Base-by-base conservation (phyloP, 2,113 vertebrate species). In the Illadopsis cleaveri region DNA sequence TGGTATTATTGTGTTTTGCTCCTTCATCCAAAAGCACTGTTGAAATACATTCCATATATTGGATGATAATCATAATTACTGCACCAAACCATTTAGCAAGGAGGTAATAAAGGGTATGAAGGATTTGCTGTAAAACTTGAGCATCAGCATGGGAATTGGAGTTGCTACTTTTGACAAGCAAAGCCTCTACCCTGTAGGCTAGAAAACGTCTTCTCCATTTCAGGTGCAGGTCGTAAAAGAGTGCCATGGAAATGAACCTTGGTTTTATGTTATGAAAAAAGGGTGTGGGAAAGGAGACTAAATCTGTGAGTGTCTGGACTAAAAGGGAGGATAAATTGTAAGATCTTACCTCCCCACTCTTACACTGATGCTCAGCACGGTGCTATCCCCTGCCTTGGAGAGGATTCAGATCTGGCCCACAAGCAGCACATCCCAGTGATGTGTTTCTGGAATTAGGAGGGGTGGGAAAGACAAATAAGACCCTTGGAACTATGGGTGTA, bases 31-130 rank as follows among this genome's bases (percentile, higher is more conserved):
- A 94, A 97, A 86, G 27, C 3, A 0, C 38, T 51, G 48, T 38
- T 76, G 80, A n/a, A 87, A 86, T 72, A 37, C 31, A 25, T 87
- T 93, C 90, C 85, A 27, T 53, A 40, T 65, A 85, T 31, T 70
- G 70, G 40, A 38, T 82, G 86, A 94, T 94, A 82, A 86, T 1
- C 4, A 47, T 90, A 93, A 93, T 96, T 87, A 95, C 92, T 50
- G 38, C 51, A 76, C 38, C 2, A 31, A 89, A 56, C 50, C 23
- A 48, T 91, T 95, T 90, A 89, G 93, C 53, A 72, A 85, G 60
- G 56, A 92, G 35, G 78, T 87, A 76, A 95, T 57, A 77, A 82
- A 82, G 61, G 33, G 47, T 64, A 35, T 33, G 78, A 93, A 88
- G 42, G 17, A 7, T 44, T 81, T 44, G 6, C 16, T 30, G 35